Conservation (phyloP, 30 jellyfish, hydroid and myxozoan genomes). For the Aurelia aurita region DNA sequence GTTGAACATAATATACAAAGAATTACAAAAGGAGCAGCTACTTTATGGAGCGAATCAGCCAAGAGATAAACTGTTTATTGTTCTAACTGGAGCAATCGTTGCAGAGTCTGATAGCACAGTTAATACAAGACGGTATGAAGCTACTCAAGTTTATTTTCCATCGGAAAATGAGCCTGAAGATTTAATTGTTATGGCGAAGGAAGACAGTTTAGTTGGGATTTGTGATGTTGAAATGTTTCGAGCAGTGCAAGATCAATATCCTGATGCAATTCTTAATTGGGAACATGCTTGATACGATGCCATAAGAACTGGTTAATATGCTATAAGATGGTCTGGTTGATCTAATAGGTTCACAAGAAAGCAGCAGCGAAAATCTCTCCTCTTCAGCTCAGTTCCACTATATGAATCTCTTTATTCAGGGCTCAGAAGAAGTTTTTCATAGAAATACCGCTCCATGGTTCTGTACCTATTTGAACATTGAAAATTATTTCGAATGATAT, state of each 20-base stretch:
- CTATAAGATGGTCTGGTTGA: too few species aligned
- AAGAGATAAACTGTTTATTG: conserved; percentile 25
- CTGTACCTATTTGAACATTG: too few species aligned
- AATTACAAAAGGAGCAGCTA: background rate
- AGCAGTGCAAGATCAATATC: conserved; percentile 41
- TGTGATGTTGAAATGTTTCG: conserved; percentile 9
- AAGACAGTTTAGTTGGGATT: conserved; percentile 52
- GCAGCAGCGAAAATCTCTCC: too few species aligned
- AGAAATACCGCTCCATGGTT: too few species aligned
- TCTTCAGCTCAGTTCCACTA: too few species aligned
- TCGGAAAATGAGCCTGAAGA: conserved; percentile 37
- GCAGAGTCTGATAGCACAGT: conserved; percentile 27
- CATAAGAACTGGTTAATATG: too few species aligned
- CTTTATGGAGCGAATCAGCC: conserved; percentile 8
- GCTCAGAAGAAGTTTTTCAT: too few species aligned
- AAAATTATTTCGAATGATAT: too few species aligned
- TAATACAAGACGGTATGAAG: conserved; percentile 9
- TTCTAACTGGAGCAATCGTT: conserved; percentile 32
- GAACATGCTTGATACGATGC: background rate
- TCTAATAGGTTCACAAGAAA: too few species aligned
- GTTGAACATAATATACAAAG: background rate
- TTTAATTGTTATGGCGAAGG: conserved; percentile 1
- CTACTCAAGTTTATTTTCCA: conserved; percentile 6
- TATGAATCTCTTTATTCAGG: too few species aligned
- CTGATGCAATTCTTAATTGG: conserved; percentile 60